Conservation (phyloP, 2,113 vertebrate species). For the Brachypodius melanocephalos region DNA sequence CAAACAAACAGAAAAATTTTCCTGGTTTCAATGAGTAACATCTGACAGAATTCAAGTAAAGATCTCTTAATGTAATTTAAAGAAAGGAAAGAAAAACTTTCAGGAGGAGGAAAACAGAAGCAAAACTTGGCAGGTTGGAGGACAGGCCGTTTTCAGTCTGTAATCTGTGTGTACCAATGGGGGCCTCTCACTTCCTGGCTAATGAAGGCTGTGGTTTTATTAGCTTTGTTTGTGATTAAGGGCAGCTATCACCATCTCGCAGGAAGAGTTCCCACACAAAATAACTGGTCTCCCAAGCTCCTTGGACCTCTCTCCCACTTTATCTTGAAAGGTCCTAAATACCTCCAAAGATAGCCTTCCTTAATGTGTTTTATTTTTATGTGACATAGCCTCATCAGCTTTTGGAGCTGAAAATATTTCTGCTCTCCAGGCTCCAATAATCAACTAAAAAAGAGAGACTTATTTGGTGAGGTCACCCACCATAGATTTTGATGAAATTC, state of each 20-base stretch:
- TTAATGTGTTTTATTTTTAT: slow-evolving; percentile 35
- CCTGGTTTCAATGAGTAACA: not conserved
- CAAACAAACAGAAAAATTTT: not conserved
- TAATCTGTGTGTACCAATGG: slow-evolving; percentile 72
- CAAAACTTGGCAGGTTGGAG: slow-evolving; percentile 69
- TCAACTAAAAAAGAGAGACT: slow-evolving; percentile 20
- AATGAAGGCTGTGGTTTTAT: slow-evolving; percentile 77
- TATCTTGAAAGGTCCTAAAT: slow-evolving; percentile 51
- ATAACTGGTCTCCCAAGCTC: slow-evolving; percentile 62
- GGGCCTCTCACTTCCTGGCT: slow-evolving; percentile 75
- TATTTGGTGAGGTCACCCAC: slow-evolving; percentile 42
- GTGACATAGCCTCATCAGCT: slow-evolving; percentile 6
- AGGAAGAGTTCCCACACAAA: slow-evolving; percentile 82
- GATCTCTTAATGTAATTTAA: not conserved
- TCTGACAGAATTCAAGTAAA: not conserved
- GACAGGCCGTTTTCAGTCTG: slow-evolving; percentile 69
- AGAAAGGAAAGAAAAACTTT: not conserved
- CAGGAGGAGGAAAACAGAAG: slow-evolving; percentile 67
- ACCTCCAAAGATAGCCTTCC: slow-evolving; percentile 61
- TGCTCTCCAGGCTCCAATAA: slow-evolving; percentile 37
- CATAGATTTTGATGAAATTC: not conserved
- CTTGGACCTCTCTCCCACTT: slow-evolving; percentile 51
- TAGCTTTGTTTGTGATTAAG: slow-evolving; percentile 74
- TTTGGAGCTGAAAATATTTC: slow-evolving; percentile 39
- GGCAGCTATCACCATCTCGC: slow-evolving; percentile 80